A percentile compares a stretch with the other conserved stretches of the same genome.
Evolutionary conservation across 2,113 vertebrate genomes (phyloP).

Genomic region (Deroptyus accipitrinus): DNA sequence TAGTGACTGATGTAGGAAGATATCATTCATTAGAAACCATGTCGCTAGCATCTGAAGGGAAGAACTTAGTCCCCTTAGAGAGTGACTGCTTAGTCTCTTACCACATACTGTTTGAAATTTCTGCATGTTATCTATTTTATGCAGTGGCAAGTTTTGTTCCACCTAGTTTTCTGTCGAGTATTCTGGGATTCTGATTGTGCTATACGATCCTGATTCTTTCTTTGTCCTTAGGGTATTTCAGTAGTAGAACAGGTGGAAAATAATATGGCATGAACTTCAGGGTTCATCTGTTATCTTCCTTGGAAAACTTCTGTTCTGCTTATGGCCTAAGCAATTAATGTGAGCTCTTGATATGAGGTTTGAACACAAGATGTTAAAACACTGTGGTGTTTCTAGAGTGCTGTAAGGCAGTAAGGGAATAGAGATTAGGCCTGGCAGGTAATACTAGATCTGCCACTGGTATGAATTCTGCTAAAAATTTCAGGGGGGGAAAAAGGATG

Average conservation of each 20-base stretch:
- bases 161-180: not conserved
- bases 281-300: not conserved
- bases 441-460: not conserved
- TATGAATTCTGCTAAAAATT: not conserved
- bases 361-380: not conserved
- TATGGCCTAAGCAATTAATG: not conserved
- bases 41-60: not conserved
- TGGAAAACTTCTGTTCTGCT: not conserved
- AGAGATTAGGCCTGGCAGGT: not conserved
- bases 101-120: not conserved
- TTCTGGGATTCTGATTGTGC: not conserved
- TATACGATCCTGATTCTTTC: not conserved
- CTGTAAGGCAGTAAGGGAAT: not conserved
- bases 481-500: accelerated
- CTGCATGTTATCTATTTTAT: not conserved
- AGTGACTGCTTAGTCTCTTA: not conserved
- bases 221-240: not conserved
- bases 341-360: not conserved
- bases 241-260: not conserved
- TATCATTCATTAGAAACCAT: not conserved
- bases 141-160: not conserved
- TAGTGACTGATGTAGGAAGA: not conserved
- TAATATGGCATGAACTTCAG: not conserved
- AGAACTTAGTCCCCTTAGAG: not conserved
- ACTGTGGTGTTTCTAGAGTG: not conserved